phyloP scores from a whole-genome alignment of 1,140 invertebrate species.

The Eubasilissa regina region DNA sequence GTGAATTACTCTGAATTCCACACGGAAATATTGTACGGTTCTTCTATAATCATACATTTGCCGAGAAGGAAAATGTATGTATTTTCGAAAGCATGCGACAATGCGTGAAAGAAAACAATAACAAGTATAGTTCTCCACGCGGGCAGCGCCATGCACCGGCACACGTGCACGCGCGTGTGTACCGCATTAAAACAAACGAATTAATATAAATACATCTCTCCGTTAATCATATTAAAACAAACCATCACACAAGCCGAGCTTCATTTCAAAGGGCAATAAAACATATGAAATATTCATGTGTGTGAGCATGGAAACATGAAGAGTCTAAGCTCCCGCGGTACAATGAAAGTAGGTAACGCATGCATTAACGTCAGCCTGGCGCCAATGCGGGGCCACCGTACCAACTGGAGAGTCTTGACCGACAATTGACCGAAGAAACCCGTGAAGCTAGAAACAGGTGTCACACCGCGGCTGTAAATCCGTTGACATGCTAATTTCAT shows the following conservation, averaged over 20 bases:
- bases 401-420: neutral
- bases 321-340: neutral
- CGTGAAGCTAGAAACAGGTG: slow-evolving; percentile 16
- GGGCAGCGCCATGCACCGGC: no score
- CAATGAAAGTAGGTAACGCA: slow-evolving; percentile 20
- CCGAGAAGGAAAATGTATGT: no score
- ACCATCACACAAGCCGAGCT: neutral
- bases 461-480: no score
- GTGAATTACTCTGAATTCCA: no score
- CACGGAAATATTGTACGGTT: no score
- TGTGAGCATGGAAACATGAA: slow-evolving; percentile 7
- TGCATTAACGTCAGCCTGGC: slow-evolving; percentile 20
- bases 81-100: no score
- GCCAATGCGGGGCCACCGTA: slow-evolving; percentile 15
- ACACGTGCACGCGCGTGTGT: slow-evolving; percentile 9
- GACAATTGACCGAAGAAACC: slow-evolving; percentile 5
- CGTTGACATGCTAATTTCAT: no score
- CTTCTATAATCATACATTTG: no score
- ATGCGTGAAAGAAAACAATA: neutral
- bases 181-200: slow-evolving; percentile 35
- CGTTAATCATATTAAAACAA: slow-evolving; percentile 38
- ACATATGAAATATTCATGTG: slow-evolving; percentile 43
- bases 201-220: slow-evolving; percentile 24
- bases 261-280: slow-evolving; percentile 22
- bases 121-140: neutral